These are phyloP conservation scores for Apis laboriosa DNA, from an alignment of 1,140 invertebrate species.

Conservation along the genomic window DNA sequence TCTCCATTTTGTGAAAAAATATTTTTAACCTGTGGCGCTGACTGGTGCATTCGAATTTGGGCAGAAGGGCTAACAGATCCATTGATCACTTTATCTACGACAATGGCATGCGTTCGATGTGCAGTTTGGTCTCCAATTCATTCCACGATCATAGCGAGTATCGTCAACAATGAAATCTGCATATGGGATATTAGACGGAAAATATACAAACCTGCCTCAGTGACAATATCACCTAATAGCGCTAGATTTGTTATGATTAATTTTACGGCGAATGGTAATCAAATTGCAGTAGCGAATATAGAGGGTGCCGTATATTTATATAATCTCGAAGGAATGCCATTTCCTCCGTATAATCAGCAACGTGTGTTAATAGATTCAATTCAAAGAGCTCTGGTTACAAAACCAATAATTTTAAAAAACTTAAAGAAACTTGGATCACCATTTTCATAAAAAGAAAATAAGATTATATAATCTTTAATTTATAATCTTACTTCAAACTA, in stretches of 20 bases:
- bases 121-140: constrained; percentile 91
- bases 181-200: constrained; percentile 88
- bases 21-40: constrained; percentile 91
- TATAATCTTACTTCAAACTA: not conserved
- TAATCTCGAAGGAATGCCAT: constrained; percentile 86
- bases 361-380: constrained; percentile 83
- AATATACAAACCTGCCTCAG: constrained; percentile 84
- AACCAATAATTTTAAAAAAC: constrained; percentile 82
- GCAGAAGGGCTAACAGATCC: constrained; percentile 85
- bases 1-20: constrained; percentile 89
- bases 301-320: constrained; percentile 84
- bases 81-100: constrained; percentile 83
- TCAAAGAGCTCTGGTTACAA: constrained; percentile 83
- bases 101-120: constrained; percentile 83
- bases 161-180: constrained; percentile 86
- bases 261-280: constrained; percentile 85
- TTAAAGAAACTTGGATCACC: constrained; percentile 80
- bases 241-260: constrained; percentile 80
- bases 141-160: constrained; percentile 90
- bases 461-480: not conserved
- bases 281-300: constrained; percentile 85
- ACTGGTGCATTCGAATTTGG: constrained; percentile 91
- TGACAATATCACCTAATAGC: constrained; percentile 79
- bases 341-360: constrained; percentile 85
- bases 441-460: not conserved